Evolutionary conservation across 1,140 invertebrate genomes (phyloP), one percentile per base, ranked within the genome.

Genomic region (Lasioglossum baleicum): DNA sequence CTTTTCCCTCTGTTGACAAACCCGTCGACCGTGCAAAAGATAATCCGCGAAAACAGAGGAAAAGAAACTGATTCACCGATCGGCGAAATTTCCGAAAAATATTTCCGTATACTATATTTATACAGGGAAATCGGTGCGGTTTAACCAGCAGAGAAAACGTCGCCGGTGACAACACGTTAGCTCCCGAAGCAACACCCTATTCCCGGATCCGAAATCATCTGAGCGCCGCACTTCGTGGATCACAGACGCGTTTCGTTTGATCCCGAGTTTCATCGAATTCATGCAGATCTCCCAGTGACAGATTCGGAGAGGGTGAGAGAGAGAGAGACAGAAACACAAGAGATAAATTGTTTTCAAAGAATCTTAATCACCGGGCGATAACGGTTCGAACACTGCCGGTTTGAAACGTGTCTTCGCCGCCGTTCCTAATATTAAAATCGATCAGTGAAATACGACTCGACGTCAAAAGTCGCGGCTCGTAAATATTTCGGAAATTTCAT

Each of bases 161-260:
- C 78, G 78, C 78, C 48, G 60, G 66, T 85, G 78, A 84, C 61
- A 84, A 84, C 73, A 70, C 82, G 71, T 65, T 66, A 74, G 20
- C 20, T 51, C 22, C 44, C n/a, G 51, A 67, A 67, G 77, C 61
- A 67, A 74, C 77, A 80, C 64, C 60, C 63, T 75, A 71, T 26
- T 42, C 26, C 53, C 13, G 51, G 56, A 56, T 70, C 40, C 26
- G 35, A 44, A 77, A 63, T 74, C 40, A 20, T 7, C 56, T 42
- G 63, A 63, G 60, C n/a, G 5, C 2, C 17, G 3, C 10, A 11
- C 35, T 15, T 15, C 20, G 3, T 5, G 17, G 11, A 61, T 26
- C 51, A 56, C 3, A 56, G 15, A 56, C 51, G 17, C 56, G 56
- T 58, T 58, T 7, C n/a, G n/a, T 58, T n/a, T n/a, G 56, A 7